These are phyloP conservation scores for Heliconius ethilla DNA, from an alignment of 2,888 invertebrate species.

Conservation along the genomic window DNA sequence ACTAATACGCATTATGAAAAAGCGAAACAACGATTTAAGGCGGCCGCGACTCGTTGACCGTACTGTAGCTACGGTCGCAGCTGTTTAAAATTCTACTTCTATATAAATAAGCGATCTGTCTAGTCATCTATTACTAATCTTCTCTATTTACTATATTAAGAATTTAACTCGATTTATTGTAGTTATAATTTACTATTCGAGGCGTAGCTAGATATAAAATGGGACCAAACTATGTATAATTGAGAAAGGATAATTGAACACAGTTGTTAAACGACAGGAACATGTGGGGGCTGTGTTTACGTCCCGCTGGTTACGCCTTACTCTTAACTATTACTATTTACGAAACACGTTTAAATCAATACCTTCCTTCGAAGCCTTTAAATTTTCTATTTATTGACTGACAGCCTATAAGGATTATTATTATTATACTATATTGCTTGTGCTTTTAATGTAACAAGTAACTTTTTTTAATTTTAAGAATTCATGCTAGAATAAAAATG, in stretches of 20 bases:
- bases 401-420: constrained; percentile 71
- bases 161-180: constrained; percentile 49
- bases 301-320: constrained; percentile 79
- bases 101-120: constrained; percentile 44
- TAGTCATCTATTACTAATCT: constrained; percentile 53
- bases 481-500: constrained; percentile 73
- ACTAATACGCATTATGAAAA: no score
- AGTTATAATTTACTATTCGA: constrained; percentile 53
- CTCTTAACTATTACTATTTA: constrained; percentile 46
- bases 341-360: constrained; percentile 54
- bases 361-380: constrained; percentile 74
- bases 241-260: constrained; percentile 57
- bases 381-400: constrained; percentile 75
- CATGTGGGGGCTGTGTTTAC: constrained; percentile 61
- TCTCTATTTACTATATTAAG: constrained; percentile 53
- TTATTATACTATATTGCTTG: constrained; percentile 74
- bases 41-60: no score
- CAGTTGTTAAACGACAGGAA: constrained; percentile 56
- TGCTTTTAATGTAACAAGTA: constrained; percentile 80
- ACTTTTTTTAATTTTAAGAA: constrained; percentile 73
- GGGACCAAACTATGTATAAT: constrained; percentile 70
- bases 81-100: constrained; percentile 35
- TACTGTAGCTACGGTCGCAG: constrained; percentile 35
- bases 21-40: no score
- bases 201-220: constrained; percentile 74